Conservation (phyloP, 2,888 invertebrate genomes). For the Mycogona germanica region DNA sequence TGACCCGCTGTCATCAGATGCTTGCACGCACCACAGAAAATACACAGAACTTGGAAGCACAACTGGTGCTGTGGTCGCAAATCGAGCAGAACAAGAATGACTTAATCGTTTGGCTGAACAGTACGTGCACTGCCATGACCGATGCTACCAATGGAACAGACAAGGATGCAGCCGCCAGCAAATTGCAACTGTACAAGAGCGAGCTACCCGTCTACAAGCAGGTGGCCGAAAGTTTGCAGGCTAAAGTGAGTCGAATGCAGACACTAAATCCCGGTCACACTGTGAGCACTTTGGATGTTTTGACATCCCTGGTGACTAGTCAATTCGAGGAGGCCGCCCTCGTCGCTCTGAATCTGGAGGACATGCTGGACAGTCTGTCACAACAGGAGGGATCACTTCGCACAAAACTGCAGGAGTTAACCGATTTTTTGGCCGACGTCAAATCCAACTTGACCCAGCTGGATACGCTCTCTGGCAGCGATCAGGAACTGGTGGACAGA, state of each 20-base stretch:
- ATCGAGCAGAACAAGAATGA: slow-evolving; percentile 76
- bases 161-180: slow-evolving; percentile 63
- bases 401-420: slow-evolving; percentile 34
- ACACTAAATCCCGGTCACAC: slow-evolving; percentile 59
- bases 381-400: slow-evolving; percentile 27
- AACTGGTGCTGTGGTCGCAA: slow-evolving; percentile 85
- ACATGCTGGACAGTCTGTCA: slow-evolving; percentile 55
- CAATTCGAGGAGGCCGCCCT: slow-evolving; percentile 60
- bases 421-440: slow-evolving; percentile 55
- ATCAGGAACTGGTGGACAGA: slow-evolving; percentile 65
- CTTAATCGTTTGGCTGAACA: slow-evolving; percentile 66
- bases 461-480: slow-evolving; percentile 79
- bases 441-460: slow-evolving; percentile 76
- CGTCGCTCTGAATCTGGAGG: slow-evolving; percentile 59
- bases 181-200: slow-evolving; percentile 68
- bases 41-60: slow-evolving; percentile 70
- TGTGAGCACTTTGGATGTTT: slow-evolving; percentile 40
- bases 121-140: slow-evolving; percentile 42
- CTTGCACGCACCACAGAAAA: slow-evolving; percentile 53
- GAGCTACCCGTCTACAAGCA: slow-evolving; percentile 67
- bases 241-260: slow-evolving; percentile 65
- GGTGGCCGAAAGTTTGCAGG: slow-evolving; percentile 58
- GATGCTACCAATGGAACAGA: slow-evolving; percentile 41
- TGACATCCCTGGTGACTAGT: slow-evolving; percentile 44
- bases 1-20: slow-evolving; percentile 25